These are phyloP conservation scores for Branchinecta sandiegonensis DNA, from an alignment of 2,888 invertebrate species.

Conservation along the genomic window DNA sequence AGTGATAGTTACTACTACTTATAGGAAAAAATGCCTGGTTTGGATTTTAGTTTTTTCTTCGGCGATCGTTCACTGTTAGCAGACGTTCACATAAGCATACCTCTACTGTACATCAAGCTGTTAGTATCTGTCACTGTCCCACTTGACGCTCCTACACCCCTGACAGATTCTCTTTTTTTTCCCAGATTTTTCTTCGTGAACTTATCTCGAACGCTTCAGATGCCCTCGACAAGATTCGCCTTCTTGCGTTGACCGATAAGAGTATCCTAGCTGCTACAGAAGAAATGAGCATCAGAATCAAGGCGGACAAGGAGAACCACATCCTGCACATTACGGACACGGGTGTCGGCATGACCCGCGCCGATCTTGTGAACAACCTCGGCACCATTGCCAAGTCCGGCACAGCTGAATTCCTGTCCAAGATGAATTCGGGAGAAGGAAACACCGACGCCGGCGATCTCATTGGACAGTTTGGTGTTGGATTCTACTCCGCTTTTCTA, in stretches of 20 bases:
- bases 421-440: constrained; percentile 53
- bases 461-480: constrained; percentile 99
- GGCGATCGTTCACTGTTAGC: no score
- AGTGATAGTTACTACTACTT: no score
- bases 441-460: constrained; percentile 70
- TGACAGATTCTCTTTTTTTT: constrained; percentile 26
- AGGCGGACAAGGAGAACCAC: constrained; percentile 79
- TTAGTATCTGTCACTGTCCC: no score
- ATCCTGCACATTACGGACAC: constrained; percentile 88
- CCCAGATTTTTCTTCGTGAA: constrained; percentile 84
- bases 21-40: no score
- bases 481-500: constrained; percentile 95
- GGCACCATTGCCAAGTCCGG: constrained; percentile 98
- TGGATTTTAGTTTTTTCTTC: no score
- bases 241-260: constrained; percentile 76
- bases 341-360: constrained; percentile 93
- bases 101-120: no score
- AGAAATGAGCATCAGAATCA: constrained; percentile 78
- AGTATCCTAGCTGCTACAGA: constrained; percentile 57
- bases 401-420: constrained; percentile 85
- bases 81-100: no score
- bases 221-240: constrained; percentile 92
- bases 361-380: constrained; percentile 83
- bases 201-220: constrained; percentile 98
- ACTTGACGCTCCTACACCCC: no score